Conservation (phyloP, 2,888 invertebrate species). For the Noctua comes region DNA sequence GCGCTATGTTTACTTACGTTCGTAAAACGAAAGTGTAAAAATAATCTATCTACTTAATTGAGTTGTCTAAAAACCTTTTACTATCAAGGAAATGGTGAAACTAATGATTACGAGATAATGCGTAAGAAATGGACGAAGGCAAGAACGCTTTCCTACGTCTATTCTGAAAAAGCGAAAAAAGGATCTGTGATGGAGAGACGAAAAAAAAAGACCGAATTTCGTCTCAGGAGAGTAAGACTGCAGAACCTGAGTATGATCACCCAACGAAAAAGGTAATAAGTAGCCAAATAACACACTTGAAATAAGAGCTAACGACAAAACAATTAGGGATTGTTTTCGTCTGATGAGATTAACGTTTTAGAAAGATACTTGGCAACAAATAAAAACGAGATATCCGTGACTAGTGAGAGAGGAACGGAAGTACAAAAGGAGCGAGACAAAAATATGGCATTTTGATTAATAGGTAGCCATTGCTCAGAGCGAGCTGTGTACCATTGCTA, state of each 20-base stretch:
- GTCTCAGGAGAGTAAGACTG: slow-evolving; percentile 90
- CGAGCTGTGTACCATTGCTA: slow-evolving; percentile 90
- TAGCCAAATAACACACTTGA: slow-evolving; percentile 28
- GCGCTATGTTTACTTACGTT: slow-evolving; percentile 27
- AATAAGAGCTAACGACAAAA: slow-evolving; percentile 55
- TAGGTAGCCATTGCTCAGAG: slow-evolving; percentile 90
- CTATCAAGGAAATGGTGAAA: slow-evolving; percentile 84
- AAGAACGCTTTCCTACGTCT: slow-evolving; percentile 85
- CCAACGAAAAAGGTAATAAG: slow-evolving; percentile 72
- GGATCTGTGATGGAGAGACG: slow-evolving; percentile 86
- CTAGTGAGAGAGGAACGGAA: slow-evolving; percentile 83
- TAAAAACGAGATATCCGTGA: slow-evolving; percentile 87
- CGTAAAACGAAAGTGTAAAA: slow-evolving; percentile 68
- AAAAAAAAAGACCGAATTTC: slow-evolving; percentile 88
- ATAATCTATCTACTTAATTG: slow-evolving; percentile 79
- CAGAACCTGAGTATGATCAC: slow-evolving; percentile 81
- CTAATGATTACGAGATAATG: slow-evolving; percentile 89
- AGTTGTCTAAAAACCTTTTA: slow-evolving; percentile 83
- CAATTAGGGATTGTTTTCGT: slow-evolving; percentile 68
- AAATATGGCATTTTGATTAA: slow-evolving; percentile 90
- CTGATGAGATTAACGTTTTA: slow-evolving; percentile 66
- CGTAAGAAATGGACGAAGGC: slow-evolving; percentile 87
- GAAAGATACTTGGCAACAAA: slow-evolving; percentile 74
- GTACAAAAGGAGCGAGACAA: slow-evolving; percentile 84
- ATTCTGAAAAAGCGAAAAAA: slow-evolving; percentile 89